phyloP scores from a whole-genome alignment of 1,140 invertebrate species.

The Heliconius hewitsoni region DNA sequence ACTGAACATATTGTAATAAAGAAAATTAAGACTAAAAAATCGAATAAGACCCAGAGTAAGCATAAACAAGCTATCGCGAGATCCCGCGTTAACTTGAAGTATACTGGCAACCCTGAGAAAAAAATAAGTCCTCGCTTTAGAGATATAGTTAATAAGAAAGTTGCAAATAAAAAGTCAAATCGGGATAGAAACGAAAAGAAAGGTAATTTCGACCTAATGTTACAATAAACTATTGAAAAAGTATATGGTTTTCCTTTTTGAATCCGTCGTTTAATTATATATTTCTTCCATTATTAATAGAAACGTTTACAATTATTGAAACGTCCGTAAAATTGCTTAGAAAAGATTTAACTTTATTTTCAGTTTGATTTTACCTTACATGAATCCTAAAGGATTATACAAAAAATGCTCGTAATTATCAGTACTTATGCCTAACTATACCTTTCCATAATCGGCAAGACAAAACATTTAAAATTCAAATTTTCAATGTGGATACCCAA shows the following conservation, averaged over 20 bases:
- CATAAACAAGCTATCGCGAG: neutral
- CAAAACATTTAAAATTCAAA: neutral
- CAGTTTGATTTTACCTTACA: no score
- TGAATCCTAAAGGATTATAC: no score
- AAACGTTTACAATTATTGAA: neutral
- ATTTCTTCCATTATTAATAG: neutral
- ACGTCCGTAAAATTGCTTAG: no score
- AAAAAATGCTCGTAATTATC: no score
- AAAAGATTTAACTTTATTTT: no score
- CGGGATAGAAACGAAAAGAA: constrained; percentile 25
- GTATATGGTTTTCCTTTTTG: neutral
- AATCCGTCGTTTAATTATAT: neutral
- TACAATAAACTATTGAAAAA: constrained; percentile 30
- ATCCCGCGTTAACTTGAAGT: neutral
- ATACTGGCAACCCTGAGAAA: constrained; percentile 5
- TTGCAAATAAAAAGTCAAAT: constrained; percentile 12
- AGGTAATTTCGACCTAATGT: constrained; percentile 34
- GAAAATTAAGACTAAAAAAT: neutral
- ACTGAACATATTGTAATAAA: neutral
- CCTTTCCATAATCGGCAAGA: no score
- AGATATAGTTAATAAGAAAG: neutral
- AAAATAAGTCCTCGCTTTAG: constrained; percentile 3
- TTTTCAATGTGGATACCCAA: neutral
- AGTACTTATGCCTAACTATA: no score
- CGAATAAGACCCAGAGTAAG: neutral